phyloP scores from a whole-genome alignment of 2,113 vertebrate genomes.

The Hymenochirus boettgeri region DNA sequence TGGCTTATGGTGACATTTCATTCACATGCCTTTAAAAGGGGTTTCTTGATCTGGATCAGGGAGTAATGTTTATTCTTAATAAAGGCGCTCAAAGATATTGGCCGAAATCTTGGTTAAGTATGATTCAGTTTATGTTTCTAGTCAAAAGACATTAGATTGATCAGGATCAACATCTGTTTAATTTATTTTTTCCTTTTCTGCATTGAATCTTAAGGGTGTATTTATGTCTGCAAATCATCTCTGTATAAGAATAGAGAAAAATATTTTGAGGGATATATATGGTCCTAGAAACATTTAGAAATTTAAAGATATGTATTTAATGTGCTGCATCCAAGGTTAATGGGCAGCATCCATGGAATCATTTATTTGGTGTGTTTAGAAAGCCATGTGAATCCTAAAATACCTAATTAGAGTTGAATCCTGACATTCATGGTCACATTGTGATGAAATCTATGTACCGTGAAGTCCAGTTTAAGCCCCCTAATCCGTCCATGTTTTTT shows the following conservation, averaged over 20 bases:
- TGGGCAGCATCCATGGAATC: too few relatives aligned
- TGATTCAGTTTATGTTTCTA: too few relatives aligned
- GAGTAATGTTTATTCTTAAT: constrained; percentile 43
- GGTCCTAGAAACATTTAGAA: background rate
- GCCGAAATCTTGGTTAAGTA: background rate
- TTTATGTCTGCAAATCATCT: background rate
- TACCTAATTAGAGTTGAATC: background rate
- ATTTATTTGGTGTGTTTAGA: background rate
- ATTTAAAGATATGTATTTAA: background rate
- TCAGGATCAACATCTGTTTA: background rate
- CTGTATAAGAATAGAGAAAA: background rate
- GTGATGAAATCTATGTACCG: constrained; percentile 38
- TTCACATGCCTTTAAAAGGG: constrained; percentile 56
- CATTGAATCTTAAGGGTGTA: background rate
- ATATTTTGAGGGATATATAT: background rate
- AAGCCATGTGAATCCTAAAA: background rate
- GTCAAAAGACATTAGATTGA: too few relatives aligned
- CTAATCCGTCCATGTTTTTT: constrained; percentile 50
- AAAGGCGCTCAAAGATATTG: constrained; percentile 44
- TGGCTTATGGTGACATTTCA: constrained; percentile 55
- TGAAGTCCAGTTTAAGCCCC: constrained; percentile 65
- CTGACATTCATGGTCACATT: background rate
- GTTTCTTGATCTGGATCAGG: constrained; percentile 69
- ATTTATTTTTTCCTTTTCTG: background rate
- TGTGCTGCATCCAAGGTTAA: too few relatives aligned